Conservation (phyloP, 1,140 invertebrate genomes). For the Manduca sexta region DNA sequence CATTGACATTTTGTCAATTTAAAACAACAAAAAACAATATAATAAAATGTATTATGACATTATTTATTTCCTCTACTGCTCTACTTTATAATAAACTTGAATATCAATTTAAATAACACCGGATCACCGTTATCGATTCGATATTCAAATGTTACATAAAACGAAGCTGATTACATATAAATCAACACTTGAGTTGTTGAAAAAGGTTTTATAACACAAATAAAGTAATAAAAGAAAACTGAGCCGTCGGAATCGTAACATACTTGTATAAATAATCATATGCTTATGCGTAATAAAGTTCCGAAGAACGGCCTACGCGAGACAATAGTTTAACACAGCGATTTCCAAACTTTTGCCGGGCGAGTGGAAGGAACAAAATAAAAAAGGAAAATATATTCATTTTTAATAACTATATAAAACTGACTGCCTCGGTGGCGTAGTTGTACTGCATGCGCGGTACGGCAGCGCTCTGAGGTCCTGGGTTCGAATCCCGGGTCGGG, state of each 20-base stretch:
- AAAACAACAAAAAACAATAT: too few relatives aligned
- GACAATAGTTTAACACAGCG: too few relatives aligned
- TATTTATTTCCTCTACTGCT: background rate
- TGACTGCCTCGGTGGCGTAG: too few relatives aligned
- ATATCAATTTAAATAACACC: background rate
- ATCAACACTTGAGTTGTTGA: background rate
- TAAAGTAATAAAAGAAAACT: conserved; percentile 11
- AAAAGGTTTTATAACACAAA: background rate
- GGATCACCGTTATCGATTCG: background rate
- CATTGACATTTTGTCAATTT: too few relatives aligned
- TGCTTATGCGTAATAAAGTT: conserved; percentile 11
- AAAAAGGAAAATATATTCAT: too few relatives aligned
- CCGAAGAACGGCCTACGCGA: conserved; percentile 1
- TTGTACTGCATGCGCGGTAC: too few relatives aligned
- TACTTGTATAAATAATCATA: conserved; percentile 1
- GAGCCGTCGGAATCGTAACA: conserved; percentile 1
- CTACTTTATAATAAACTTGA: background rate
- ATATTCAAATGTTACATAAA: background rate
- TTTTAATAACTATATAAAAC: too few relatives aligned
- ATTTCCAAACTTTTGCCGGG: too few relatives aligned
- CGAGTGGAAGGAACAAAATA: too few relatives aligned
- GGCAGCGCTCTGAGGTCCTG: too few relatives aligned
- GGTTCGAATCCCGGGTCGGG: too few relatives aligned
- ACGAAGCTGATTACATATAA: conserved; percentile 5
- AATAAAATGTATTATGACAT: background rate